phyloP scores from a whole-genome alignment of 1,140 invertebrate genomes.

The Sycophaga agraensis region DNA sequence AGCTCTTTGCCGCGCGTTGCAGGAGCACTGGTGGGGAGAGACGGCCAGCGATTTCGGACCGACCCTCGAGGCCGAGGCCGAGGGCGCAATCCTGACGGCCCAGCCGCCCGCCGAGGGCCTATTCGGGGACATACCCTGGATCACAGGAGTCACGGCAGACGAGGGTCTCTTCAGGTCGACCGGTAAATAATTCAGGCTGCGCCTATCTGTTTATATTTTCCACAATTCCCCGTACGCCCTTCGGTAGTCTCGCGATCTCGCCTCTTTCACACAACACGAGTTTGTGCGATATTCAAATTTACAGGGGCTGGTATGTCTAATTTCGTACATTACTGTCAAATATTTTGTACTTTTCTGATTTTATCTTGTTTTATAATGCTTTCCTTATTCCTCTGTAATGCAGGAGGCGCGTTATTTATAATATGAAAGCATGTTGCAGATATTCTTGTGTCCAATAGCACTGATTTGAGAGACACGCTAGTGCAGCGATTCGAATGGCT shows the following conservation, averaged over 20 bases:
- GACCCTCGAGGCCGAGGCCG: conserved; percentile 42
- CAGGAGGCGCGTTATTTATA: too few species aligned
- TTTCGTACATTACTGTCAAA: too few species aligned
- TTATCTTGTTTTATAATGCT: too few species aligned
- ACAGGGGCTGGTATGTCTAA: too few species aligned
- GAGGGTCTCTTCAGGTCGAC: conserved; percentile 41
- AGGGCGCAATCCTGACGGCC: conserved; percentile 42
- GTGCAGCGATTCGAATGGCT: conserved; percentile 4
- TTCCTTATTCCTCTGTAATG: too few species aligned
- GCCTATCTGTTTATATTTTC: too few species aligned
- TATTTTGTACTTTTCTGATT: too few species aligned
- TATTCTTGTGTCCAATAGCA: conserved; percentile 7
- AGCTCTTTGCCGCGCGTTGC: neutral
- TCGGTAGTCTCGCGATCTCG: too few species aligned
- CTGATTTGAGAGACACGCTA: neutral
- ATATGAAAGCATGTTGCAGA: neutral
- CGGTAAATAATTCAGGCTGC: conserved; percentile 38
- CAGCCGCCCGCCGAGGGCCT: conserved; percentile 29
- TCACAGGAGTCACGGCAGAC: conserved; percentile 40
- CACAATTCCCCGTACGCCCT: too few species aligned
- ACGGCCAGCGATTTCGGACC: conserved; percentile 38
- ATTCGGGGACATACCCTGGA: conserved; percentile 48
- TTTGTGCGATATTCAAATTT: too few species aligned
- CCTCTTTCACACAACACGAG: too few species aligned
- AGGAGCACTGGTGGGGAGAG: conserved; percentile 27